phyloP scores from a whole-genome alignment of 2,888 invertebrate genomes.

The Phoronis australis region DNA sequence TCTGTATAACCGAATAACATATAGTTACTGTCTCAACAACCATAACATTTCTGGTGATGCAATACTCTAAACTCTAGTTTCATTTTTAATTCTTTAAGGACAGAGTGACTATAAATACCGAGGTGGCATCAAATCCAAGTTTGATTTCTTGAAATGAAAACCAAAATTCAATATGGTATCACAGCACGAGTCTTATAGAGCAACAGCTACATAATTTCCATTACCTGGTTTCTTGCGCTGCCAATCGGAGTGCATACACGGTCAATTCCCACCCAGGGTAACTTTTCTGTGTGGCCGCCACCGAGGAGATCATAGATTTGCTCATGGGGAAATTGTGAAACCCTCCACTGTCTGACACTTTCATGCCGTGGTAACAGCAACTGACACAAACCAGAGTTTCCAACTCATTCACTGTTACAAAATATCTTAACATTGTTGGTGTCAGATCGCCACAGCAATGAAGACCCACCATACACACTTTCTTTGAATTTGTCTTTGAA shows the following conservation, averaged over 20 bases:
- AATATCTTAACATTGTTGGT: conserved; percentile 34
- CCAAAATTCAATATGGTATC: not conserved
- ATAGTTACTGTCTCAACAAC: too few relatives aligned
- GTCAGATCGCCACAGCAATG: conserved; percentile 51
- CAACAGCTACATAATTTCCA: too few relatives aligned
- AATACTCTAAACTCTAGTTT: too few relatives aligned
- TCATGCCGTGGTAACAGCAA: conserved; percentile 50
- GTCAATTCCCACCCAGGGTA: conserved; percentile 14
- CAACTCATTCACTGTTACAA: conserved; percentile 18
- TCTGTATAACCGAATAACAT: too few relatives aligned
- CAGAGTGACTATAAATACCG: too few relatives aligned
- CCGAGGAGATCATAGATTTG: conserved; percentile 8
- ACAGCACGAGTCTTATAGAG: not conserved
- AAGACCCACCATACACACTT: conserved; percentile 40
- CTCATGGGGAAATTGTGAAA: conserved; percentile 35
- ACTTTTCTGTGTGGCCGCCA: not conserved
- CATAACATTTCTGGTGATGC: too few relatives aligned
- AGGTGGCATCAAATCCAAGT: too few relatives aligned
- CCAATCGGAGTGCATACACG: conserved; percentile 30
- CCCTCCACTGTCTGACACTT: not conserved
- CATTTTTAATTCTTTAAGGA: too few relatives aligned
- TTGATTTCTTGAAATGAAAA: not conserved
- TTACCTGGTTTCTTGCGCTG: conserved; percentile 46
- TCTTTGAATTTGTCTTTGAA: too few relatives aligned
- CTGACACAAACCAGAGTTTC: conserved; percentile 35